Evolutionary conservation across 2,113 vertebrate genomes (phyloP).

Genomic region (Clupea harengus): DNA sequence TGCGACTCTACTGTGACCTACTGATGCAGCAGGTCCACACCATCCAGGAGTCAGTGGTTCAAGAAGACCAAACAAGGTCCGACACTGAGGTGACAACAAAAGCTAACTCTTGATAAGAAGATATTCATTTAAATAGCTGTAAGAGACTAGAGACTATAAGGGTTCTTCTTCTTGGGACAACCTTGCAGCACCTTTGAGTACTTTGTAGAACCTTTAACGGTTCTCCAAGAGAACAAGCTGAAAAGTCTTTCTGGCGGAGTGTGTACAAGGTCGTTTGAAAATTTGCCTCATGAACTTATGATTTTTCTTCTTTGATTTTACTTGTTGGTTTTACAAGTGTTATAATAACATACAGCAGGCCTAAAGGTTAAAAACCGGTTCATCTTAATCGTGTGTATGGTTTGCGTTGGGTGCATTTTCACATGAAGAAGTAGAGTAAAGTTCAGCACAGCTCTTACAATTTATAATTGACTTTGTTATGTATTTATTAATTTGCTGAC

Average conservation of each 20-base stretch:
- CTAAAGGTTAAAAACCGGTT: not conserved
- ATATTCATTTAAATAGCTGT: not conserved
- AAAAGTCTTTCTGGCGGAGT: too few relatives aligned
- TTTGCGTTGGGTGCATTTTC: not conserved
- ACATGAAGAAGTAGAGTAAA: not conserved
- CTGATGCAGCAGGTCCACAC: slow-evolving; percentile 87
- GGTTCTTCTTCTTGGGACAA: not conserved
- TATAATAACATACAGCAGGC: too few relatives aligned
- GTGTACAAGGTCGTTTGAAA: not conserved
- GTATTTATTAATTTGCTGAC: slow-evolving; percentile 22
- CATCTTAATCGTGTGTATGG: not conserved
- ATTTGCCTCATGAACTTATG: not conserved
- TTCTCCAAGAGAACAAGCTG: too few relatives aligned
- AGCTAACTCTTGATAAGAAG: not conserved
- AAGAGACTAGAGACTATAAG: not conserved
- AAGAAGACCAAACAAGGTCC: slow-evolving; percentile 67
- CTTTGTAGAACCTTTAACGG: too few relatives aligned
- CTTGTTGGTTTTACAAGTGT: not conserved
- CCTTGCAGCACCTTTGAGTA: too few relatives aligned
- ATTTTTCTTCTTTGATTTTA: not conserved
- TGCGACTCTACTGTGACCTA: slow-evolving; percentile 96
- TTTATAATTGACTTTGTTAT: slow-evolving; percentile 23
- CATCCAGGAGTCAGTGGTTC: slow-evolving; percentile 82
- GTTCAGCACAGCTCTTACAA: too few relatives aligned
- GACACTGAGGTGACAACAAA: slow-evolving; percentile 65